Evolutionary conservation across 2,797 vertebrate species (phyloP), one percentile per base, ranked within the genome.

Genomic region (Cheirogaleus major): DNA sequence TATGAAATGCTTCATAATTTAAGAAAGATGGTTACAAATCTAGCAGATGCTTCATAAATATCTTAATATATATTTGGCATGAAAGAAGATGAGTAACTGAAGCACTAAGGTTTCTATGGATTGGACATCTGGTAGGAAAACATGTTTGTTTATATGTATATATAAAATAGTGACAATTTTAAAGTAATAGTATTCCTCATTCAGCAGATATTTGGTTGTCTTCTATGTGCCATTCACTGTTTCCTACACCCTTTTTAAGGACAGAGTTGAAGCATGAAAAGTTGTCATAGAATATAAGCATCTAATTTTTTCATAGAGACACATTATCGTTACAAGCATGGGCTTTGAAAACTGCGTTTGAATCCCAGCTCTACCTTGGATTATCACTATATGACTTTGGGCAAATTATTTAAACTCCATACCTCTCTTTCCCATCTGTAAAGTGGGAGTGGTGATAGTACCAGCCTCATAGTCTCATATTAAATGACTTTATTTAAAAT

Each of bases 81-180:
- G 22, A 85, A 75, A 22, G 63, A 94, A 91, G 55, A 94, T 95
- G 69, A 95, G 22, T 94, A 94, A 88, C 92, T 30, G 92, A n/a
- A 92, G 52, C 17, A 22, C 43, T 67, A n/a, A 80, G 20, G n/a
- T 84, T 92, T 96, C 72, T 73, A 30, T 94, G 72, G 35, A 57
- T 84, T 90, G 45, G 86, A 69, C 11, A 61, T 76, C 22, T 61
- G n/a, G 32, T 50, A 93, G 61, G 27, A 93, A 84, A 93, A 65
- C 5, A 13, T 69, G 18, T 82, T 81, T 89, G 27, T 38, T 52
- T 52, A n/a, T 38, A 38, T 55, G n/a, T 57, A 17, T 8, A 27
- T 79, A 10, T 27, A 7, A 43, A 76, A 80, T 79, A 90, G 43
- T 87, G 30, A 48, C 10, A 80, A 7, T 88, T 95, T 80, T 91